phyloP scores from a whole-genome alignment of 2,797 vertebrate species.

The Lithobates pipiens region DNA sequence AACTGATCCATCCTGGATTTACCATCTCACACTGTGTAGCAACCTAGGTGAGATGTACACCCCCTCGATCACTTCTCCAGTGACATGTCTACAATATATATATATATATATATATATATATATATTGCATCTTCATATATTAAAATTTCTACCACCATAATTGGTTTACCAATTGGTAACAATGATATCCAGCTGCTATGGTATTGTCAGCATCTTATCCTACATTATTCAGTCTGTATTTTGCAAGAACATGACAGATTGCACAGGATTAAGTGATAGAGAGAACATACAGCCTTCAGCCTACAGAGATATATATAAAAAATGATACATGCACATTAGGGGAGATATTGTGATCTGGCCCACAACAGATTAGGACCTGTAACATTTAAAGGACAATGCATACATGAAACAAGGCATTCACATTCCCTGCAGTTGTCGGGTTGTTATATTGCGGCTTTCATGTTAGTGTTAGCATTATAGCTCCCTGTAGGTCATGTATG shows the following conservation, averaged over 20 bases:
- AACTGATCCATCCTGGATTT: too few relatives aligned
- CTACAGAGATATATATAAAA: conserved; percentile 19
- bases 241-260: conserved; percentile 24
- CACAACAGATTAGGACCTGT: conserved; percentile 41
- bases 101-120: too few relatives aligned
- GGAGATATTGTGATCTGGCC: background rate
- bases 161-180: background rate
- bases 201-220: background rate
- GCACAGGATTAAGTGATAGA: background rate
- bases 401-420: background rate
- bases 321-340: conserved; percentile 35
- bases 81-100: too few relatives aligned
- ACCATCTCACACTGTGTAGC: too few relatives aligned
- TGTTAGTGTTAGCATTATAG: conserved; percentile 18
- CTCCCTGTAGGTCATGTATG: background rate
- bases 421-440: conserved; percentile 11
- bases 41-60: too few relatives aligned
- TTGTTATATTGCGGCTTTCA: conserved; percentile 8
- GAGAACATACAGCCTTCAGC: background rate
- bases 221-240: conserved; percentile 10
- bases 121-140: background rate
- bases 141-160: background rate
- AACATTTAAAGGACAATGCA: conserved; percentile 23
- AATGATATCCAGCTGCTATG: background rate
- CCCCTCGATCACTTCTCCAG: too few relatives aligned